A percentile compares a stretch with the other conserved stretches of the same genome.
Evolutionary conservation across 1,140 invertebrate genomes (phyloP).

Genomic region (Scylla paramamosain): DNA sequence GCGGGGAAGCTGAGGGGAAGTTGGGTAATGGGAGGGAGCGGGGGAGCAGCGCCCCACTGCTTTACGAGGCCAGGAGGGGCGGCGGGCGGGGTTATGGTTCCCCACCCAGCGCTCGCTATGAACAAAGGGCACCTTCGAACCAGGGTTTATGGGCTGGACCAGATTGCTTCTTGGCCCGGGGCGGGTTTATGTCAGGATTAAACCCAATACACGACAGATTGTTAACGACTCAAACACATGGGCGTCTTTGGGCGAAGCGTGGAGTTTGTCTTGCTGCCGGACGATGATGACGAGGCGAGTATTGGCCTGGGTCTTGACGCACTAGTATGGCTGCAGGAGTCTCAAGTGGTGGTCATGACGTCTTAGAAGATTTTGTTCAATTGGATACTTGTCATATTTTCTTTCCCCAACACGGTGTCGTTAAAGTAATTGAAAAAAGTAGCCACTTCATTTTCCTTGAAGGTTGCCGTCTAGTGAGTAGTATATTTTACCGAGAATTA

Average conservation of each 20-base stretch:
- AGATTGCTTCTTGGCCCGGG: not conserved
- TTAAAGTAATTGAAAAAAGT: not conserved
- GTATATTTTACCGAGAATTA: not conserved
- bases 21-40: not conserved
- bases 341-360: not conserved
- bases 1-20: not conserved
- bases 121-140: not conserved
- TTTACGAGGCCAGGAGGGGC: not conserved
- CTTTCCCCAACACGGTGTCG: not conserved
- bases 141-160: not conserved
- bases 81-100: not conserved
- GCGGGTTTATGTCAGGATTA: constrained; percentile 3
- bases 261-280: not conserved
- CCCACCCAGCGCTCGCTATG: not conserved
- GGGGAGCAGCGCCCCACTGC: not conserved
- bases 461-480: not conserved
- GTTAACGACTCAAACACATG: not conserved
- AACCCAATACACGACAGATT: constrained; percentile 22
- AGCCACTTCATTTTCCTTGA: not conserved
- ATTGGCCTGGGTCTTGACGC: no score
- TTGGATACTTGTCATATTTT: not conserved
- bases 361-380: not conserved
- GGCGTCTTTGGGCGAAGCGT: not conserved
- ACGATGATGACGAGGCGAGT: not conserved
- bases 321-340: not conserved